phyloP scores from a whole-genome alignment of 2,797 vertebrate species.

The Malurus splendens region DNA sequence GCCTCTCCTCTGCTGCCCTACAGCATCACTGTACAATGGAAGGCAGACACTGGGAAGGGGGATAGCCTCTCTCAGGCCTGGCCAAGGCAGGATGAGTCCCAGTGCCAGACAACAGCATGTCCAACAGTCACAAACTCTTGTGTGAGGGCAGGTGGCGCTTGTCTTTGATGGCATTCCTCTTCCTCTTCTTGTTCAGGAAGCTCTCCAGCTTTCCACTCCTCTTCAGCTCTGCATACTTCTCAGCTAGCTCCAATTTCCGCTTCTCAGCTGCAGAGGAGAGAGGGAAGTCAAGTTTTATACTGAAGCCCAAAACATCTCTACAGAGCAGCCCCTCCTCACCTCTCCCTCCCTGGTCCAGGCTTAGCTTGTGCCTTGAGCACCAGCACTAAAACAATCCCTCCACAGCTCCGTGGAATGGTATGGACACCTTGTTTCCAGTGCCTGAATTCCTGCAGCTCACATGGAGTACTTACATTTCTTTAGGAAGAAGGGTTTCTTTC shows the following conservation, averaged over 20 bases:
- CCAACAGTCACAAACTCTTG: conserved; percentile 42
- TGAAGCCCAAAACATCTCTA: neutral
- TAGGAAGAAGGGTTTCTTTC: conserved; percentile 84
- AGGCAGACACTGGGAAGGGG: neutral
- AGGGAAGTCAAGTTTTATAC: neutral
- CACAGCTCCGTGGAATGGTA: neutral
- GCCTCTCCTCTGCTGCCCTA: neutral
- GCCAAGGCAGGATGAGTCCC: neutral
- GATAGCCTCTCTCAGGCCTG: neutral
- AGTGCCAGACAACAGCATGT: neutral
- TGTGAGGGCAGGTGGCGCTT: conserved; percentile 78
- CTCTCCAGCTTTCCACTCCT: conserved; percentile 88
- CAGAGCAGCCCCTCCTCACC: neutral
- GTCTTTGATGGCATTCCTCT: conserved; percentile 90
- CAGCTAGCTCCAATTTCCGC: conserved; percentile 82
- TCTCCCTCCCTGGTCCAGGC: neutral
- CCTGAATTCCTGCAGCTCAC: neutral
- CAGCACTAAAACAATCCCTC: neutral
- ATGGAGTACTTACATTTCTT: conserved; percentile 82
- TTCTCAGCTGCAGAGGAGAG: conserved; percentile 77
- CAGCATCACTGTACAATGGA: neutral
- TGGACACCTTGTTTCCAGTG: neutral
- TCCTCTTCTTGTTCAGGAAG: conserved; percentile 91
- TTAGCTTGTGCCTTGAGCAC: neutral
- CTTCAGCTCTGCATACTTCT: conserved; percentile 87